Percentiles rank a stretch among this genome's conserved stretches.
Conservation (phyloP, 2,888 invertebrate species). For the Pyrrhia umbra region DNA sequence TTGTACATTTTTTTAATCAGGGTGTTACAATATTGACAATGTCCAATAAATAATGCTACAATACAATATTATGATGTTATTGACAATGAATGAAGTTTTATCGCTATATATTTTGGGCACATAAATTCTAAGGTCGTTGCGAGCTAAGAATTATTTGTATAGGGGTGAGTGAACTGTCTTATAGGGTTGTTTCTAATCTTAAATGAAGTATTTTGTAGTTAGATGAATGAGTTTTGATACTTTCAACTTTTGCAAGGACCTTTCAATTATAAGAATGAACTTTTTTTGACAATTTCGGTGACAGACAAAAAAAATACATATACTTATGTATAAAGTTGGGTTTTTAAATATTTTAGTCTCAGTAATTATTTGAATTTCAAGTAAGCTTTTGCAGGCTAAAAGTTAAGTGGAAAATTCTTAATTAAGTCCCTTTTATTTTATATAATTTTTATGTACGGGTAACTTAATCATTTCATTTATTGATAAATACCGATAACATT, state of each 20-base stretch:
- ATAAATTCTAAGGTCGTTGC: conserved; percentile 76
- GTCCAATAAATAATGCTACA: conserved; percentile 81
- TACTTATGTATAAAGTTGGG: too few relatives aligned
- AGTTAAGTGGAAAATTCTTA: too few relatives aligned
- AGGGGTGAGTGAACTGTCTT: conserved; percentile 76
- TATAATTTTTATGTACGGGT: too few relatives aligned
- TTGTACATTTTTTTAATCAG: not conserved
- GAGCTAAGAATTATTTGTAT: conserved; percentile 74
- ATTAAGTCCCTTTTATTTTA: too few relatives aligned
- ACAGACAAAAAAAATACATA: too few relatives aligned
- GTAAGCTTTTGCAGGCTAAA: too few relatives aligned
- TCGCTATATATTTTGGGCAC: conserved; percentile 83
- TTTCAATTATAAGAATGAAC: too few relatives aligned
- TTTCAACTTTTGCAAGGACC: conserved; percentile 16
- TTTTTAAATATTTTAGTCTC: too few relatives aligned
- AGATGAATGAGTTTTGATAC: conserved; percentile 67
- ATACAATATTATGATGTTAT: conserved; percentile 87
- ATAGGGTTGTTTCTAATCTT: conserved; percentile 46
- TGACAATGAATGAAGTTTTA: conserved; percentile 75
- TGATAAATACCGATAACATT: too few relatives aligned
- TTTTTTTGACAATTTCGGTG: too few relatives aligned
- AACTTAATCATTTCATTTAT: too few relatives aligned
- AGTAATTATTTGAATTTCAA: too few relatives aligned
- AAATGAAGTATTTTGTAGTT: conserved; percentile 25
- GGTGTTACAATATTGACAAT: conserved; percentile 49